A percentile compares a stretch with the other conserved stretches of the same genome.
Evolutionary conservation across 1,140 invertebrate species (phyloP).

Genomic region (Calycopis cecrops): DNA sequence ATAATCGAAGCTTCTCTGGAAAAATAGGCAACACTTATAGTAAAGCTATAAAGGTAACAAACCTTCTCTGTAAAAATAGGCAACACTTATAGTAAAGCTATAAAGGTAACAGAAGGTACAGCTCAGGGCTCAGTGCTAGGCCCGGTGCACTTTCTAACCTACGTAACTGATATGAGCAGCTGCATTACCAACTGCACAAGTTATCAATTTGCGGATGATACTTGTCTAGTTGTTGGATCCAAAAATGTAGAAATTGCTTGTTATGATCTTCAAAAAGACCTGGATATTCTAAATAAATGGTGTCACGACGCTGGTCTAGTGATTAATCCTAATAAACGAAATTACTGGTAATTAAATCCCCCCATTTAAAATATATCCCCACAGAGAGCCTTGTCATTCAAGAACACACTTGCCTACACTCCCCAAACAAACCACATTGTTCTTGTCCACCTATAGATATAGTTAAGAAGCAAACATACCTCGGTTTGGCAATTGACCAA

Average conservation of each 20-base stretch:
- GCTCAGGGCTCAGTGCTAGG: conserved; percentile 13
- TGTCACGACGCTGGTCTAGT: no score
- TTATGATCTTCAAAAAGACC: no score
- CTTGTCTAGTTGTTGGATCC: not conserved
- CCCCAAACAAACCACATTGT: not conserved
- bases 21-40: conserved; percentile 5
- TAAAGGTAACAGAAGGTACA: not conserved
- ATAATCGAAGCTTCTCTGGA: conserved; percentile 11
- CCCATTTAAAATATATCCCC: no score
- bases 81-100: not conserved
- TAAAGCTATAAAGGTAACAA: not conserved
- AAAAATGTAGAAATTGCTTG: not conserved
- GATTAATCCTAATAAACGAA: no score
- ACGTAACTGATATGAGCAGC: conserved; percentile 1
- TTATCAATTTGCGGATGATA: conserved; percentile 1
- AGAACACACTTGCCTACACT: not conserved
- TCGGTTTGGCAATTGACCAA: conserved; percentile 6
- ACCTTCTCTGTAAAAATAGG: conserved; percentile 12
- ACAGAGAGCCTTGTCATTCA: not conserved
- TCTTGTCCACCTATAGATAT: conserved; percentile 6
- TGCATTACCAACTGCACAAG: not conserved
- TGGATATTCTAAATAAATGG: no score
- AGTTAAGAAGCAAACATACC: conserved; percentile 1
- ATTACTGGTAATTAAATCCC: no score
- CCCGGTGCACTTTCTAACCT: conserved; percentile 4